Evolutionary conservation across 53 echinoderm and acorn worm species (phyloP).

Genomic region (Paracentrotus lividus): DNA sequence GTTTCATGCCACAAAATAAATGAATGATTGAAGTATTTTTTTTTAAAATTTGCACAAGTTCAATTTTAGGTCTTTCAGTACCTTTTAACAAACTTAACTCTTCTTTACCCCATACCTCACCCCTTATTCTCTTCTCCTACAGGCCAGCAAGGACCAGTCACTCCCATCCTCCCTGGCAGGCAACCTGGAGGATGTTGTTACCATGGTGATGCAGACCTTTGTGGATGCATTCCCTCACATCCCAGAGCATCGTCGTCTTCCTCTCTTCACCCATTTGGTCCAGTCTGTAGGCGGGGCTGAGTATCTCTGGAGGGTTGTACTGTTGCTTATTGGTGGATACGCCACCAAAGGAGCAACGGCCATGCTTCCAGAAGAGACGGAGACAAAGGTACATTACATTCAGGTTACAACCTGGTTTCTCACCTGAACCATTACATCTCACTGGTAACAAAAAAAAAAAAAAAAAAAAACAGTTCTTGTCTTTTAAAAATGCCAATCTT

Average conservation of each 20-base stretch:
- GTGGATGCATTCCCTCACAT: conserved; percentile 96
- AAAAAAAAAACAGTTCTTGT: no score
- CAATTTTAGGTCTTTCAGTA: no score
- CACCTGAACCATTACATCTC: no score
- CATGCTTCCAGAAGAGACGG: conserved; percentile 82
- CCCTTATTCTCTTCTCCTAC: not conserved
- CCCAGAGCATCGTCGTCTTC: conserved; percentile 92
- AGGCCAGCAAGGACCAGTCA: conserved; percentile 86
- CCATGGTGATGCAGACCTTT: conserved; percentile 96
- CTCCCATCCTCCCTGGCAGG: conserved; percentile 74
- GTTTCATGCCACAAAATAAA: no score
- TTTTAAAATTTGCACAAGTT: no score
- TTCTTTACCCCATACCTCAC: no score
- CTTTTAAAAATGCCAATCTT: no score
- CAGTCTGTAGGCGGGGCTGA: conserved; percentile 79
- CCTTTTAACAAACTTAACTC: no score
- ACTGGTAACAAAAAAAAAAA: no score
- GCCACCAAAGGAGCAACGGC: conserved; percentile 82
- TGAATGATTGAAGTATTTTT: no score
- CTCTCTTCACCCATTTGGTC: conserved; percentile 90
- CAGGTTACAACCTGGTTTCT: not conserved
- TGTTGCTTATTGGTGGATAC: conserved; percentile 79
- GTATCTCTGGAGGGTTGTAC: conserved; percentile 88
- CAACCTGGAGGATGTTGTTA: conserved; percentile 80
- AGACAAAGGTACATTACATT: conserved; percentile 70